Evolutionary conservation across 2,888 invertebrate genomes (phyloP).

Genomic region (Nephrotoma guestfalica): DNA sequence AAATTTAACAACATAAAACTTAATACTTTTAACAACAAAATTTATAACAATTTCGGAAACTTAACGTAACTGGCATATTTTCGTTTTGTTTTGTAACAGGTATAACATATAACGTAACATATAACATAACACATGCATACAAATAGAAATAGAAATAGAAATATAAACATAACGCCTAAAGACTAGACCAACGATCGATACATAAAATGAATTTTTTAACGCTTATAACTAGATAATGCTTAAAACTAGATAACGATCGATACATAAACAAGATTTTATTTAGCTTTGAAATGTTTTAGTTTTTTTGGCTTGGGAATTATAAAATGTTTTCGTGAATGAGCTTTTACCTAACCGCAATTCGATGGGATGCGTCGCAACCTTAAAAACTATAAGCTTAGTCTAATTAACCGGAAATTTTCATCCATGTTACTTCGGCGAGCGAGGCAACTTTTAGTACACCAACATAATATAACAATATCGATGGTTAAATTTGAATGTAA

Average conservation of each 20-base stretch:
- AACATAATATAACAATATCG: not conserved
- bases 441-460: not conserved
- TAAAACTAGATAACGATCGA: not conserved
- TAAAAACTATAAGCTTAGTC: not conserved
- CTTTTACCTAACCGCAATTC: not conserved
- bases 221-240: not conserved
- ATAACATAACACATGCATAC: not conserved
- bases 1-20: not conserved
- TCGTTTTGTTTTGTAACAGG: not conserved
- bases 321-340: not conserved
- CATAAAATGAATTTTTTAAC: not conserved
- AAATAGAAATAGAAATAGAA: not conserved
- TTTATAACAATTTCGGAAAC: not conserved
- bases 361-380: not conserved
- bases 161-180: not conserved
- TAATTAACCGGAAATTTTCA: not conserved
- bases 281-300: not conserved
- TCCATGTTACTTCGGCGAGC: not conserved
- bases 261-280: not conserved
- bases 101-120: not conserved
- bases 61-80: not conserved
- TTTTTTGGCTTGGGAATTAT: not conserved
- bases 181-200: not conserved
- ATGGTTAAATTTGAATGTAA: not conserved
- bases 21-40: not conserved